Evolutionary conservation across 2,888 invertebrate genomes (phyloP), one percentile per base, ranked within the genome.

Genomic region (Ophion ventricosus): DNA sequence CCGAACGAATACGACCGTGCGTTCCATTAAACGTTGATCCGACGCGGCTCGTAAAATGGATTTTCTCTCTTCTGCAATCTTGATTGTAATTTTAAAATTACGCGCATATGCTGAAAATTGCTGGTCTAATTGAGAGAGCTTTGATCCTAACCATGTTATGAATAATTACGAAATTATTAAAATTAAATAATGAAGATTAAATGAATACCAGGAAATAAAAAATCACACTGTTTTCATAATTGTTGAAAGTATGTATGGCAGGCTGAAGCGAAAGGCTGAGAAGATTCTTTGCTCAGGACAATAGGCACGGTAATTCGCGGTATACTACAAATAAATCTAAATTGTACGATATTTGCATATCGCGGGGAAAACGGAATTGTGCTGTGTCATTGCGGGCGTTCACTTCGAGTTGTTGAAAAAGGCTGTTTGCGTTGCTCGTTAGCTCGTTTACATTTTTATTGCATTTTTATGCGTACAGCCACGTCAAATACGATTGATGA

Each of bases 351-450:
- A 66, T 66, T 76, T 66, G 75, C 75, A 66, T 77, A 23, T 26
- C 56, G 11, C 59, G 67, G 54, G 49, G 61, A 23, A 61, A 54
- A 49, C 17, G 29, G 40, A 66, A 23, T 49, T 49, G 49, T 17
- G 49, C 17, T 49, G 14, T 49, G 17, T 17, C 49, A 14, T 14
- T 49, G 14, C 20, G 14, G n/a, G 56, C 43, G n/a, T 54, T 7
- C 57, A 17, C 23, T 26, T 11, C 49, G 26, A 43, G 23, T 66
- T 26, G 70, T 72, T 66, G n/a, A 66, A 64, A 59, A 76, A 40
- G 64, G 54, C 73, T 61, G 76, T 64, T 63, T 82, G 59, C 76
- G 26, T 64, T 29, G 23, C 40, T 40, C 43, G 72, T 82, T 82
- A 72, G 70, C 49, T 59, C 49, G 29, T 54, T 76, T 66, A 20